Conservation (phyloP, 2,797 vertebrate genomes). For the Tympanoctomys barrerae region DNA sequence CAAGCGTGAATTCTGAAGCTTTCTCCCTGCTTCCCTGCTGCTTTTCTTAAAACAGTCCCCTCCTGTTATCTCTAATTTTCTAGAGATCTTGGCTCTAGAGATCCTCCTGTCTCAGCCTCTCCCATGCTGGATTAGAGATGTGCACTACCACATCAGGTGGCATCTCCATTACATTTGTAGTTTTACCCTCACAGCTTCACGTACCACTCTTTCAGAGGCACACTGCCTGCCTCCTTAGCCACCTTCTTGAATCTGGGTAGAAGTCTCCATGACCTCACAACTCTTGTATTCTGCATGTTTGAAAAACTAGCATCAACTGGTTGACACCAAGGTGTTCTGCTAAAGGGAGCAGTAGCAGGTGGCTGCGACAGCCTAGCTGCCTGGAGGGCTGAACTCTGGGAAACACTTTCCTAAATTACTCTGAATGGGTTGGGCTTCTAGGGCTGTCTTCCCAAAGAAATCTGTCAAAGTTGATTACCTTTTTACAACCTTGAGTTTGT, state of each 20-base stretch:
- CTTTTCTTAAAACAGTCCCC: not conserved
- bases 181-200: not conserved
- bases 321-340: not conserved
- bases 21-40: not conserved
- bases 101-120: too few species aligned
- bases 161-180: not conserved
- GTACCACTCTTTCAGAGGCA: not conserved
- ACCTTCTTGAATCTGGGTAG: not conserved
- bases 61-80: not conserved
- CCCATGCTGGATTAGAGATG: too few species aligned
- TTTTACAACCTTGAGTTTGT: not conserved
- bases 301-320: not conserved
- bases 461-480: not conserved
- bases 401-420: not conserved
- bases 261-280: not conserved
- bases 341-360: not conserved
- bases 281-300: not conserved
- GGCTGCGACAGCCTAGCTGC: not conserved
- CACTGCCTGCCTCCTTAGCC: not conserved
- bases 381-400: not conserved
- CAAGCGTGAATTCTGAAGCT: not conserved
- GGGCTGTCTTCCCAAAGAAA: not conserved
- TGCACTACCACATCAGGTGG: too few species aligned
- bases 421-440: not conserved
- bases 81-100: too few species aligned